Evolutionary conservation across 2,113 vertebrate genomes (phyloP).

Genomic region (Apeltes quadracus): DNA sequence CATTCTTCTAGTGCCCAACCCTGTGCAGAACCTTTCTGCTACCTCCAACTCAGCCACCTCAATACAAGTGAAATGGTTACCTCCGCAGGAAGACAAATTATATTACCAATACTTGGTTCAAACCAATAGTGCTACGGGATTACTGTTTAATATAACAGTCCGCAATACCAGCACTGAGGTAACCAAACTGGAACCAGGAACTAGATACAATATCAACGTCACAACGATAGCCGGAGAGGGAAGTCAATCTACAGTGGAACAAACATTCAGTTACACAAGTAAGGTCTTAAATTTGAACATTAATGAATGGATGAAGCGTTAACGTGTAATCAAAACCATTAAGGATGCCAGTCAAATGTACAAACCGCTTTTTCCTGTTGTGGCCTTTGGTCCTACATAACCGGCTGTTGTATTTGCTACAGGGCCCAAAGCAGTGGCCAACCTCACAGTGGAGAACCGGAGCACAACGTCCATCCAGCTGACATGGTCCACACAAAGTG

Average conservation of each 20-base stretch:
- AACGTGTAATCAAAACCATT: not conserved
- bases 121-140: not conserved
- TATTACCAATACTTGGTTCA: conserved; percentile 51
- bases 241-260: conserved; percentile 14
- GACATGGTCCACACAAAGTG: conserved; percentile 42
- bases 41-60: conserved; percentile 29
- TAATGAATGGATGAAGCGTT: not conserved
- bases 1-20: conserved; percentile 60
- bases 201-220: conserved; percentile 46
- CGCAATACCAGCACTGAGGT: not conserved
- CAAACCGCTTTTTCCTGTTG: not conserved
- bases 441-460: not conserved
- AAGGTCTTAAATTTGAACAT: conserved; percentile 23
- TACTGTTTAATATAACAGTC: rapidly evolving
- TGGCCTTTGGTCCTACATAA: not conserved
- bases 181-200: conserved; percentile 44
- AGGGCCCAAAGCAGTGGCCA: conserved; percentile 59
- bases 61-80: conserved; percentile 49
- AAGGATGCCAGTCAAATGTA: not conserved
- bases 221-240: conserved; percentile 10
- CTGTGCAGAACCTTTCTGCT: conserved; percentile 50
- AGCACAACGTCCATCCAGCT: conserved; percentile 43
- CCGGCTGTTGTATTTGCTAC: conserved; percentile 12
- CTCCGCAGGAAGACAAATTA: rapidly evolving
- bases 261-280: conserved; percentile 57